Conservation (phyloP, 2,888 invertebrate genomes). For the Crematogaster levior region DNA sequence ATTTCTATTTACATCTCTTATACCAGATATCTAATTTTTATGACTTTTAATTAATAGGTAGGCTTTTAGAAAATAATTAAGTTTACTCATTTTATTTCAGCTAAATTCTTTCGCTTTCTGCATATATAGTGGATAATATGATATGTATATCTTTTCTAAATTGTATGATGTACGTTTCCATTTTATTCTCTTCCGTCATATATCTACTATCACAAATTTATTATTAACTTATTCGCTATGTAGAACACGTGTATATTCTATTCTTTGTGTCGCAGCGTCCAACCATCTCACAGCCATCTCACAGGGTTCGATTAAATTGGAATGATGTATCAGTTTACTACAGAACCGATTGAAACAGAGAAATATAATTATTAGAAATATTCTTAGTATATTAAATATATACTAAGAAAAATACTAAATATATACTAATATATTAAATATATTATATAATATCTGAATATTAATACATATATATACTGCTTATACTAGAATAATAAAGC, state of each 20-base stretch:
- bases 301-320: slow-evolving; percentile 71
- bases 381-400: too few relatives aligned
- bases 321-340: slow-evolving; percentile 63
- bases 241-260: slow-evolving; percentile 44
- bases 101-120: neutral
- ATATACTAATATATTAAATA: too few relatives aligned
- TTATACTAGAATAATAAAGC: neutral
- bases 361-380: too few relatives aligned
- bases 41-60: neutral
- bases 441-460: too few relatives aligned
- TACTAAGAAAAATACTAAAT: too few relatives aligned
- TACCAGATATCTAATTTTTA: neutral
- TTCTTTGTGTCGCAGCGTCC: slow-evolving; percentile 52
- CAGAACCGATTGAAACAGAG: slow-evolving; percentile 43
- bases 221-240: slow-evolving; percentile 43
- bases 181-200: neutral
- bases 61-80: slow-evolving; percentile 15
- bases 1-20: neutral
- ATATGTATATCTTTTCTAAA: slow-evolving; percentile 26
- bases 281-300: slow-evolving; percentile 51
- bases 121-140: neutral
- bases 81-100: neutral
- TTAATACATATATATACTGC: too few relatives aligned
- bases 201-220: too few relatives aligned
- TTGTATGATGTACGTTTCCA: slow-evolving; percentile 11